Base-by-base conservation (phyloP, 2,888 invertebrate species). In the Pristionchus arcanus region DNA sequence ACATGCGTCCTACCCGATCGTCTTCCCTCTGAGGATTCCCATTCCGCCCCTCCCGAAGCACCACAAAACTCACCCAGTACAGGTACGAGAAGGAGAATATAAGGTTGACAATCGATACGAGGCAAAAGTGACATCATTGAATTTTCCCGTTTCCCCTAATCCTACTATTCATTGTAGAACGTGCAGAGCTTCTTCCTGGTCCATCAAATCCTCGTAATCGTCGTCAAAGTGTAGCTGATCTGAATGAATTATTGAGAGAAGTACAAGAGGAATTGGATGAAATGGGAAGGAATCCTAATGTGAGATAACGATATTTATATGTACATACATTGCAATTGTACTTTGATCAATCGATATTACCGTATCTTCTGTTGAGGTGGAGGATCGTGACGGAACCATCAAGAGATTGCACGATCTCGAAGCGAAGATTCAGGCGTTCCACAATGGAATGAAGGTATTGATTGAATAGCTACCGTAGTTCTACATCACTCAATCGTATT, bases 301-400 rank as follows among this genome's bases (percentile, higher is more conserved):
- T 84, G 34, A 84, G 84, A n/a, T 5, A 0, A 66, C 25, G 1
- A n/a, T 5, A 2, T 66, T 7, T 49, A 84, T 59, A n/a, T 16
- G 2, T 25, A 3, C 25, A 4, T 21, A 11, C 25, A 2, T 21
- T 11, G 2, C 9, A 1, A 66, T 4, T 66, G 28, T 3, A 66
- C n/a, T n/a, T 9, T 68, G 31, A 53, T 53, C n/a, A 28, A 81
- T 81, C 81, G 49, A 81, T 81, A 81, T 11, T 81, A 81, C 49
- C 49, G 49, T 81, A 81, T 25, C 34, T 11, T 34, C 15, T n/a
- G n/a, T 31, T 31, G 15, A 85, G 85, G 59, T 63, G 85, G 81
- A 81, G 11, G 85, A 85, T 85, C 85, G 85, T 3, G 85, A 85
- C 9, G 59, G 59, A 59, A 63, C 55, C 37, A 87, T 87, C 68